These are phyloP conservation scores for Rutilus rutilus DNA, from an alignment of 2,113 vertebrate genomes.

Conservation along the genomic window DNA sequence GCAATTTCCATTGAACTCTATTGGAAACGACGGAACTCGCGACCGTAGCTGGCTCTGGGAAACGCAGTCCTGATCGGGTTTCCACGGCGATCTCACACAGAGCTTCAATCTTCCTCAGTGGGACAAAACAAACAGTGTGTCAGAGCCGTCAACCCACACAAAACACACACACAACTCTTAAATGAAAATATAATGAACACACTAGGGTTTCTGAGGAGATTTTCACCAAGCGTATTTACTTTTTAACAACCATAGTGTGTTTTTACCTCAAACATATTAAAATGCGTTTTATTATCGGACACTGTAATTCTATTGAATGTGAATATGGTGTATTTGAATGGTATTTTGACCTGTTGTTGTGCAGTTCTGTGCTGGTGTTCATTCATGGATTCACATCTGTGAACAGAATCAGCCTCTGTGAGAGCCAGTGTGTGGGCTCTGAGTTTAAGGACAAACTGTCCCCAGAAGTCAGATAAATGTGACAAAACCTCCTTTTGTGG, in stretches of 20 bases:
- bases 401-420: background rate
- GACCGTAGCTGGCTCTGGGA: too few species aligned
- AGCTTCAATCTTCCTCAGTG: background rate
- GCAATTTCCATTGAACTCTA: too few species aligned
- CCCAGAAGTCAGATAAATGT: background rate
- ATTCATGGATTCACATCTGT: slow-evolving; percentile 30
- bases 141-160: slow-evolving; percentile 45
- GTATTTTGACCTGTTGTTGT: background rate
- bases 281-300: background rate
- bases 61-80: slow-evolving; percentile 27
- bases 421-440: background rate
- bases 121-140: background rate
- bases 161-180: slow-evolving; percentile 42
- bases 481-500: background rate
- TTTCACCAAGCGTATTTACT: background rate
- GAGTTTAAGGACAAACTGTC: background rate
- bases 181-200: slow-evolving; percentile 12
- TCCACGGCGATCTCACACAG: slow-evolving; percentile 32
- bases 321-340: background rate
- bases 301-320: background rate
- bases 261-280: background rate
- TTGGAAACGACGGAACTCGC: too few species aligned
- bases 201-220: background rate
- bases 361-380: background rate
- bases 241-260: background rate